Evolutionary conservation across 2,888 invertebrate genomes (phyloP).

Genomic region (Aphodius granarius): DNA sequence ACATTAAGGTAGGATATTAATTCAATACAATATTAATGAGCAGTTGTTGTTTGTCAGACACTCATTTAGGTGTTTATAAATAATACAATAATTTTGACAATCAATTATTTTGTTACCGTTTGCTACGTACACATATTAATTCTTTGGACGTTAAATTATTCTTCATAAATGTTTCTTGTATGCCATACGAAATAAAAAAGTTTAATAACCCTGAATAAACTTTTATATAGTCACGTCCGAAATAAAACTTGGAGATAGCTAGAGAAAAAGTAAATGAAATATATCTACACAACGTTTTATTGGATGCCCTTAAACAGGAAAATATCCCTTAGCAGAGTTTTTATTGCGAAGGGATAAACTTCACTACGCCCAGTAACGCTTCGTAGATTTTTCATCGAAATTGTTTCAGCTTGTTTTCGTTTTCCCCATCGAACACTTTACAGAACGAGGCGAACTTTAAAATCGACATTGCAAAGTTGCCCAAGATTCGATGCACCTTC

Average conservation of each 20-base stretch:
- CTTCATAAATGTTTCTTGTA: neutral
- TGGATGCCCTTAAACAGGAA: neutral
- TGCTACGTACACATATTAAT: no score
- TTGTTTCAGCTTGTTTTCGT: neutral
- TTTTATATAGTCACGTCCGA: neutral
- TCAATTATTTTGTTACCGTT: no score
- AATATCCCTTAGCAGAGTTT: neutral
- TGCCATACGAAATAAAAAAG: neutral
- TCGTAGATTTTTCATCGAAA: neutral
- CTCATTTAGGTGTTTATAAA: no score
- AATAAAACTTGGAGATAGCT: neutral
- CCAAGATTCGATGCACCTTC: neutral
- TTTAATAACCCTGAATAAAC: neutral
- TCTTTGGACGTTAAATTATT: no score
- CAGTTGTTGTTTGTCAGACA: no score
- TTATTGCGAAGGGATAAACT: neutral
- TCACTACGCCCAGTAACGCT: neutral
- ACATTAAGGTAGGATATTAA: no score
- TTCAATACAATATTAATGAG: no score
- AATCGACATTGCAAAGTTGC: neutral
- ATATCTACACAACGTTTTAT: neutral
- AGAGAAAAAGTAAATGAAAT: neutral
- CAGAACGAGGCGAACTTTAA: neutral
- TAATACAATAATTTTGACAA: no score
- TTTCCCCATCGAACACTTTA: neutral